Evolutionary conservation across 1,140 invertebrate species (phyloP), one percentile per base, ranked within the genome.

Genomic region (Drosophila lini): DNA sequence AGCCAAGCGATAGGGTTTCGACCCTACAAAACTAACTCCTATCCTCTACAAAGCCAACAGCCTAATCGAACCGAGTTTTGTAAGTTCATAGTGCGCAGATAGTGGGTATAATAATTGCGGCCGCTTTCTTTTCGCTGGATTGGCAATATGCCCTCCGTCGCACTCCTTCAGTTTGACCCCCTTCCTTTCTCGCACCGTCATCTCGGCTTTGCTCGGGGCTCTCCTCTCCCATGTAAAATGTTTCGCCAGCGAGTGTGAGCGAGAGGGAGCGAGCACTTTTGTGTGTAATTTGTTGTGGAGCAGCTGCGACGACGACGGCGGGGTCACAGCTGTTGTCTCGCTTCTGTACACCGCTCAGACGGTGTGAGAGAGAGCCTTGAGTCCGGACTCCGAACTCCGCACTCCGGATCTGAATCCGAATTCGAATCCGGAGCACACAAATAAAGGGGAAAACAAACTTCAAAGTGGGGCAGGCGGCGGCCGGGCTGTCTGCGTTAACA

Each of bases 271-370:
- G 44, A 71, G 70, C 62, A 80, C 67, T 79, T 38, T 56, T 80
- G 77, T 80, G 70, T 74, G 75, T 73, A 74, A 78, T 68, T 68
- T 78, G 59, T 78, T 85, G 62, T 68, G 80, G 48, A 88, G 83
- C 84, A 83, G 73, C 80, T 89, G 77, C 80, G 77, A 38, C 56
- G 38, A 41, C 45, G 47, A 36, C 62, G 38, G 47, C 45, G 47
- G 73, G 69, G 56, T 55, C 63, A 79, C 78, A 85, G 82, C 82
- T 84, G 81, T 69, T 82, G 82, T 86, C 82, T 86, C 82, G 67
- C 79, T 86, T 79, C 63, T 81, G 58, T 75, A 75, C 57, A 75
- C 64, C 68, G 53, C 32, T 48, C 47, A 45, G 19, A 15, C 28
- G 47, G 32, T 19, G 40, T 31, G 38, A 25, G 52, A n/a, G 52